phyloP scores from a whole-genome alignment of 2,113 vertebrate genomes.

The Gymnocephalus cernua region DNA sequence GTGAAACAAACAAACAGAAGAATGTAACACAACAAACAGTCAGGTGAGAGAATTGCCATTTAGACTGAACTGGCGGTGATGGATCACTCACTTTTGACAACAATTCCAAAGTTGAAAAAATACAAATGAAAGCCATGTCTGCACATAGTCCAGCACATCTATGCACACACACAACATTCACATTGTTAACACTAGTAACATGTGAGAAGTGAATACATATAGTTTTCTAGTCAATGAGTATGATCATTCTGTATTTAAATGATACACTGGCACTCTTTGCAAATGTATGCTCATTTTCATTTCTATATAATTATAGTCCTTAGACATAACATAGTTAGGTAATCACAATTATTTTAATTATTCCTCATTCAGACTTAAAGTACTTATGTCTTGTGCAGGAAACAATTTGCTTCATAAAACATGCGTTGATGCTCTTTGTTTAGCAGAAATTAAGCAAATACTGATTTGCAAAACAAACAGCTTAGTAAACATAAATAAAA shows the following conservation, averaged over 20 bases:
- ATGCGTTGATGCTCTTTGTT: background rate
- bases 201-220: background rate
- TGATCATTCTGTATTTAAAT: background rate
- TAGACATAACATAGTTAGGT: constrained; percentile 8
- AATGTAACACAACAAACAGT: background rate
- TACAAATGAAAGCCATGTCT: background rate
- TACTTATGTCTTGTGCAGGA: background rate
- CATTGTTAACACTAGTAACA: too few relatives aligned
- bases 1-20: background rate
- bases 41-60: background rate
- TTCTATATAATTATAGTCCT: background rate
- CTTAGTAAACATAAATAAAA: background rate
- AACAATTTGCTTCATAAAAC: background rate
- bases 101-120: background rate
- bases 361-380: background rate
- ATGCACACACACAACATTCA: too few relatives aligned
- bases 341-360: constrained; percentile 19
- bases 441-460: constrained; percentile 2
- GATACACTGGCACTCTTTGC: background rate
- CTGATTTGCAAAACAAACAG: constrained; percentile 17
- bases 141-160: background rate
- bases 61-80: background rate
- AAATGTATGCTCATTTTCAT: background rate
- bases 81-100: background rate
- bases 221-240: background rate